Percentiles rank a stretch among this genome's conserved stretches.
Conservation (phyloP, 2,888 invertebrate genomes). For the Drosophila multiciliata region DNA sequence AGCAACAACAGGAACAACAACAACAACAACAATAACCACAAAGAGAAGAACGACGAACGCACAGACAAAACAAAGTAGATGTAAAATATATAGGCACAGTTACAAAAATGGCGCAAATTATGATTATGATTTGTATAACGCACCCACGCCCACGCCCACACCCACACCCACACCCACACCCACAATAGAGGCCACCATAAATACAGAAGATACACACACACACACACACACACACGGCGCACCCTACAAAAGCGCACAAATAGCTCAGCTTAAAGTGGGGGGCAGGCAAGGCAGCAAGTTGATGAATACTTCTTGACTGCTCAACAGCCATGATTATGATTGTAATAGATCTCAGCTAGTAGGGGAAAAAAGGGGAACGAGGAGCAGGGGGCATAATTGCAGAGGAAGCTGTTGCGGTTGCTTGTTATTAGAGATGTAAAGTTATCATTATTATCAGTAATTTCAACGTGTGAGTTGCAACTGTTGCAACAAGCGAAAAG, state of each 20-base stretch:
- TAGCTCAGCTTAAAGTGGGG: slow-evolving; percentile 11
- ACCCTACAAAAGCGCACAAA: slow-evolving; percentile 51
- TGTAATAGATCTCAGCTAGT: slow-evolving; percentile 15
- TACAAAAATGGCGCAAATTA: slow-evolving; percentile 55
- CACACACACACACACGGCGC: slow-evolving; percentile 26
- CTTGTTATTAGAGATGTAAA: not conserved
- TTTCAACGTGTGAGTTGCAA: not conserved
- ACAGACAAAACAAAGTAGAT: not conserved
- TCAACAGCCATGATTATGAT: slow-evolving; percentile 26
- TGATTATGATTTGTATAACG: slow-evolving; percentile 49
- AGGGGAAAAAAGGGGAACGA: too few species aligned
- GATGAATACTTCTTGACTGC: slow-evolving; percentile 25
- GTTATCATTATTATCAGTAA: slow-evolving; percentile 32
- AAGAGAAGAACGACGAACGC: slow-evolving; percentile 7
- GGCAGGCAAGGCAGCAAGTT: slow-evolving; percentile 5
- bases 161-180: slow-evolving; percentile 19
- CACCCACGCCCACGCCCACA: slow-evolving; percentile 27
- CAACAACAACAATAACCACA: not conserved
- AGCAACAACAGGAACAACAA: not conserved
- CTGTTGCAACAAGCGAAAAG: not conserved
- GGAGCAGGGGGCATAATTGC: slow-evolving; percentile 13
- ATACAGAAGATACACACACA: slow-evolving; percentile 15
- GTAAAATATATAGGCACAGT: slow-evolving; percentile 29
- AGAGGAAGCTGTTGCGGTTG: slow-evolving; percentile 24
- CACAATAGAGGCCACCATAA: slow-evolving; percentile 18